These are phyloP conservation scores for Styela clava DNA, from an alignment of 23 tunicate genomes.

Conservation along the genomic window DNA sequence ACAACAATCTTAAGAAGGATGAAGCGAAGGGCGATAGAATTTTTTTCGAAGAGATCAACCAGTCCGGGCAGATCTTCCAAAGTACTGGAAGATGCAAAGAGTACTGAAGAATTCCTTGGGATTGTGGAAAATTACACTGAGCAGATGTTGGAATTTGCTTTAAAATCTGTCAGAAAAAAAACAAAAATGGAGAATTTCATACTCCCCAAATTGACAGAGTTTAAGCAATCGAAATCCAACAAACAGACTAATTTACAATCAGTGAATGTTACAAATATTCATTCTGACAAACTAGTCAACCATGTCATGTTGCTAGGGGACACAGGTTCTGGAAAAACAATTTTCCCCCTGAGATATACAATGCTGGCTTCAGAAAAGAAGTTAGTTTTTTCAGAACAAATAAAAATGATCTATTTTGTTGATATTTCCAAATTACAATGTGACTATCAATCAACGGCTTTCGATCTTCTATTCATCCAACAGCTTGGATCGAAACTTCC, in stretches of 20 bases:
- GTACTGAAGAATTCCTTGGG: neutral
- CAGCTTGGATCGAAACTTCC: slow-evolving; percentile 4
- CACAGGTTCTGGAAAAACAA: neutral
- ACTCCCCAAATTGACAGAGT: neutral
- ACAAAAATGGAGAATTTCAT: no score
- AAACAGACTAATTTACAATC: neutral
- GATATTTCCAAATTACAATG: neutral
- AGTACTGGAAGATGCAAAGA: no score
- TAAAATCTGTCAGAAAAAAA: no score
- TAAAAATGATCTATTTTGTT: neutral
- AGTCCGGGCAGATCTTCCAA: no score
- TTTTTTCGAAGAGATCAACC: no score
- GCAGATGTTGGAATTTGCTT: no score
- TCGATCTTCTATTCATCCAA: slow-evolving; percentile 6
- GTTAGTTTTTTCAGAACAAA: neutral
- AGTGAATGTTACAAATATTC: neutral
- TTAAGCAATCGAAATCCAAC: neutral
- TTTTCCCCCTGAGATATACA: neutral
- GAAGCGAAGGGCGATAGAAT: no score
- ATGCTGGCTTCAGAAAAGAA: neutral
- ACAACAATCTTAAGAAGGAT: no score
- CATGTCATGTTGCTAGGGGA: slow-evolving; percentile 5
- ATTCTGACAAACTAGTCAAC: neutral
- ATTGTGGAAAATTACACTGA: neutral
- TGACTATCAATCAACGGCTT: neutral